Evolutionary conservation across 1,140 invertebrate species (phyloP).

Genomic region (Leptinotarsa texana): DNA sequence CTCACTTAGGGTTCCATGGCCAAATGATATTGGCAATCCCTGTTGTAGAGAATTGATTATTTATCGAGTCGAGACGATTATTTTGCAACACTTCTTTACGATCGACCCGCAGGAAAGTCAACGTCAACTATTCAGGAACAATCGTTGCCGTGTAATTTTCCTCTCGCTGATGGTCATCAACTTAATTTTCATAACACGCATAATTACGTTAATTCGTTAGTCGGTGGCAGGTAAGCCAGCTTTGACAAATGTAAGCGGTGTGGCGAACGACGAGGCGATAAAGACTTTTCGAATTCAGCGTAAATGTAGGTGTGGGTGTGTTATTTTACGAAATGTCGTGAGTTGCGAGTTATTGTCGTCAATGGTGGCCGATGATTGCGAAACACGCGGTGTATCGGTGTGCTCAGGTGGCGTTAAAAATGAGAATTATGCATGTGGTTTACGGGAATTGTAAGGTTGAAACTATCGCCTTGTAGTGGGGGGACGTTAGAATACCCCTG

Average conservation of each 20-base stretch:
- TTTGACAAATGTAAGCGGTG: conserved; percentile 10
- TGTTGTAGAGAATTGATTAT: too few species aligned
- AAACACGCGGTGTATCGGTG: neutral
- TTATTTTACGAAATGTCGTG: conserved; percentile 7
- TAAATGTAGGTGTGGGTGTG: neutral
- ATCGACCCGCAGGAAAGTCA: too few species aligned
- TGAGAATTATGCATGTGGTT: too few species aligned
- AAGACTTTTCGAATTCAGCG: conserved; percentile 1
- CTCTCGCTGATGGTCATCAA: conserved; percentile 5
- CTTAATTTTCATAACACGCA: conserved; percentile 12
- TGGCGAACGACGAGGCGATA: conserved; percentile 10
- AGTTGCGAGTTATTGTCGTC: neutral
- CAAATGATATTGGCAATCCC: too few species aligned
- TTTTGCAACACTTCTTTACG: too few species aligned
- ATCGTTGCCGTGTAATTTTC: conserved; percentile 4
- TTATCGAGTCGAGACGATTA: too few species aligned
- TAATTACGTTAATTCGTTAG: conserved; percentile 5
- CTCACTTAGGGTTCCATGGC: too few species aligned
- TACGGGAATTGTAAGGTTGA: too few species aligned
- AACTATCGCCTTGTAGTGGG: too few species aligned
- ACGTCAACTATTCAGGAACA: neutral
- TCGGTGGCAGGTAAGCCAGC: neutral
- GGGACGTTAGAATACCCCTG: too few species aligned
- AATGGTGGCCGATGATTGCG: neutral
- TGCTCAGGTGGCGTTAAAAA: too few species aligned